Conservation (phyloP, 2,888 invertebrate genomes). For the Gastracanthus pulcherrimus region DNA sequence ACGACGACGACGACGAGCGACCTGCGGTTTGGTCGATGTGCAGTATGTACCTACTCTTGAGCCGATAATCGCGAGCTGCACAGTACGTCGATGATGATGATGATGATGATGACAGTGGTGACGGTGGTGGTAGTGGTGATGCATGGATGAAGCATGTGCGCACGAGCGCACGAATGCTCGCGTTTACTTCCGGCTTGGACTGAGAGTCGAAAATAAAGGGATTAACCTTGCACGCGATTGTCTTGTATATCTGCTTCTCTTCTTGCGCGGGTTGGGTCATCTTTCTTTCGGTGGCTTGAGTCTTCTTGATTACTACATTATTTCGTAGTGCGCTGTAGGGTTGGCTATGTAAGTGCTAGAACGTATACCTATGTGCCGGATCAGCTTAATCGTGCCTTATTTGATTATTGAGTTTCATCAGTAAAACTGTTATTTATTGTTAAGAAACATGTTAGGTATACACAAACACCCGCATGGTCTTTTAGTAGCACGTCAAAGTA, state of each 20-base stretch:
- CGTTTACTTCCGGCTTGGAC: slow-evolving; percentile 28
- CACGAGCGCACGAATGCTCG: neutral
- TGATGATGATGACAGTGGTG: slow-evolving; percentile 17
- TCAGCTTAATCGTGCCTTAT: no score
- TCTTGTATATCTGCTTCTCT: neutral
- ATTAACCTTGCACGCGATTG: slow-evolving; percentile 25
- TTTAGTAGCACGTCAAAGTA: no score
- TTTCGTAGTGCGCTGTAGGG: neutral
- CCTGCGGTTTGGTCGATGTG: slow-evolving; percentile 67
- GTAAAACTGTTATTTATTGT: no score
- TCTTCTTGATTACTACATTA: neutral
- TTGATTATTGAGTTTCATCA: no score
- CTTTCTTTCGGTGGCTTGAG: no score
- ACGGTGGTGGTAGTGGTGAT: no score
- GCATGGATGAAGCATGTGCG: neutral
- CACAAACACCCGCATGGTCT: no score
- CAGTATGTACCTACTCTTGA: neutral
- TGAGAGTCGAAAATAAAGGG: slow-evolving; percentile 12
- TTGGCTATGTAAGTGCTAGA: no score
- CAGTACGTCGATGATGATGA: neutral
- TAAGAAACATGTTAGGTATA: no score
- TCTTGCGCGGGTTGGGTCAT: no score
- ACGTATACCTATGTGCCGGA: no score
- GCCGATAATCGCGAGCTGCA: slow-evolving; percentile 68
- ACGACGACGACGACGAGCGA: slow-evolving; percentile 67